Percentiles rank a stretch among this genome's conserved stretches.
Conservation (phyloP, 2,888 invertebrate species). For the Oscheius sp. region DNA sequence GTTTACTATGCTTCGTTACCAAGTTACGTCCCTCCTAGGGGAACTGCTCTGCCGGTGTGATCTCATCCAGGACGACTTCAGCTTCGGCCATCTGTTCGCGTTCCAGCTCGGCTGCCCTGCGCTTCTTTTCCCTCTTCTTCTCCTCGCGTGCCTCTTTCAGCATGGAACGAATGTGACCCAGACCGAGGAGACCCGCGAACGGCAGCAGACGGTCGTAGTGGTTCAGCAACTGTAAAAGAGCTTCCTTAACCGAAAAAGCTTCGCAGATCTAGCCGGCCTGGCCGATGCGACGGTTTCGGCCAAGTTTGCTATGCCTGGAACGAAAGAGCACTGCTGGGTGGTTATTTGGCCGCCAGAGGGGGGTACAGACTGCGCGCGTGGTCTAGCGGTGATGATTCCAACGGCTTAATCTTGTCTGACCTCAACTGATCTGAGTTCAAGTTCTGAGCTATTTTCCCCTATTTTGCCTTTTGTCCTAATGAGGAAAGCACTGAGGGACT, state of each 20-base stretch:
- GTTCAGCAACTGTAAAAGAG: constrained; percentile 20
- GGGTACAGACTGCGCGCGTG: constrained; percentile 7
- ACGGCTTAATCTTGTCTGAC: constrained; percentile 30
- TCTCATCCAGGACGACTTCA: not conserved
- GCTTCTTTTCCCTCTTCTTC: constrained; percentile 5
- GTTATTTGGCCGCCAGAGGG: not conserved
- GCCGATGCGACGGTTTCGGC: too few species aligned
- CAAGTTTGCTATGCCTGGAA: too few species aligned
- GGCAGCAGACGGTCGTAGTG: constrained; percentile 29
- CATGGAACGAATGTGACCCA: constrained; percentile 8
- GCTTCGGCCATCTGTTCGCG: constrained; percentile 14
- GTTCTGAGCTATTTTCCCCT: constrained; percentile 9
- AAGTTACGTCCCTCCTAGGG: not conserved
- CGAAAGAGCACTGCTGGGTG: too few species aligned
- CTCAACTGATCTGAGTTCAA: constrained; percentile 19
- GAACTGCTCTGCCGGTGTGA: not conserved
- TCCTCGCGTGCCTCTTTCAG: constrained; percentile 31
- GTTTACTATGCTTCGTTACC: not conserved
- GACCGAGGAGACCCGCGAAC: constrained; percentile 15
- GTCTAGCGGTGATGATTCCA: constrained; percentile 29
- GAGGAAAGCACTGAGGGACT: not conserved
- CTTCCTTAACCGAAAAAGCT: too few species aligned
- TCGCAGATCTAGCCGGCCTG: too few species aligned
- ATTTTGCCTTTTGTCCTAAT: not conserved
- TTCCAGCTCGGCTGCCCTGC: constrained; percentile 7